A percentile compares a stretch with the other conserved stretches of the same genome.
phyloP scores from a whole-genome alignment of 2,113 vertebrate genomes.

The Vireo altiloquus region DNA sequence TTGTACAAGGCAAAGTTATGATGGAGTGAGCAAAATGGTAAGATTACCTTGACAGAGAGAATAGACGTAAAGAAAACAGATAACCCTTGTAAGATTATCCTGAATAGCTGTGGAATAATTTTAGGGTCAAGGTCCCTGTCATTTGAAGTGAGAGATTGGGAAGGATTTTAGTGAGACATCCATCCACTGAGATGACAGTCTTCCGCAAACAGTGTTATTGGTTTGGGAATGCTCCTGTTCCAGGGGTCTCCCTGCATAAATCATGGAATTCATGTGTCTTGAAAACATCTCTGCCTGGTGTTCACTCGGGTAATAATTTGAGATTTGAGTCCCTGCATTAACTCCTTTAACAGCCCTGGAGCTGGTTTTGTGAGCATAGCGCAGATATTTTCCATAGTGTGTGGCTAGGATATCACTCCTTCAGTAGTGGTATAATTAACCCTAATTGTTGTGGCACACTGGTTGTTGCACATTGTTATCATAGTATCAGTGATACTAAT shows the following conservation, averaged over 20 bases:
- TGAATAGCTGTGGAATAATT: not conserved
- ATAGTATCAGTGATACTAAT: not conserved
- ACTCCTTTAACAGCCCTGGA: not conserved
- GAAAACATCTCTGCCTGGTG: not conserved
- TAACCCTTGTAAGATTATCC: not conserved
- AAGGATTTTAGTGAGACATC: not conserved
- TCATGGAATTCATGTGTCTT: not conserved
- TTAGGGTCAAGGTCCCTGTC: not conserved
- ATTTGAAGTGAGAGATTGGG: not conserved
- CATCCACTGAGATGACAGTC: accelerated
- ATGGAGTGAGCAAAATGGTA: not conserved
- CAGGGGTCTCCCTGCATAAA: not conserved
- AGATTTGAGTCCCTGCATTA: not conserved
- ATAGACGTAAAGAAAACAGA: not conserved
- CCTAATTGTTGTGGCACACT: not conserved
- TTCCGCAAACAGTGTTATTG: not conserved
- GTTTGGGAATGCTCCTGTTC: not conserved
- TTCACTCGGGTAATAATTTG: accelerated
- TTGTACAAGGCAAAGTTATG: not conserved
- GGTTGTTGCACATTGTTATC: not conserved
- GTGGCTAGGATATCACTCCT: not conserved
- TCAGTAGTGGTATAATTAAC: not conserved
- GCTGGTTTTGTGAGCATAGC: not conserved
- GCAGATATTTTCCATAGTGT: not conserved
- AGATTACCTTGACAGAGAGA: not conserved